phyloP scores from a whole-genome alignment of 1,140 invertebrate species.

The Planococcus citri region DNA sequence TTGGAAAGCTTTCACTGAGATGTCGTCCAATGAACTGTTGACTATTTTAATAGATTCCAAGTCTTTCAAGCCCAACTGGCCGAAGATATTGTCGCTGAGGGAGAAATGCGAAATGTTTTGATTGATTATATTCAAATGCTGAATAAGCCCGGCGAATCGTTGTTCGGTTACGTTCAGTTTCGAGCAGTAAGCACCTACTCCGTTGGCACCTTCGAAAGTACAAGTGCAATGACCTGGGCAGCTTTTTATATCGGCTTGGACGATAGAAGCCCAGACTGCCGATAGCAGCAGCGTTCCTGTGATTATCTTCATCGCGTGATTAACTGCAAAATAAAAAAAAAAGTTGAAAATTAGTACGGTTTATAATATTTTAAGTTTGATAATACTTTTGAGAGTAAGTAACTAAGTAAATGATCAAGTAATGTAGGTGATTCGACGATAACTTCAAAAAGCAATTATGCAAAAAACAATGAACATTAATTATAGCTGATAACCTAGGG shows the following conservation, averaged over 20 bases:
- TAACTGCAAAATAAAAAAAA: not conserved
- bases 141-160: constrained; percentile 15
- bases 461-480: too few species aligned
- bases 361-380: too few species aligned
- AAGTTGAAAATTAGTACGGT: not conserved
- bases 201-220: not conserved
- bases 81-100: constrained; percentile 23
- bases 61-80: constrained; percentile 32
- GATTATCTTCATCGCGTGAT: not conserved
- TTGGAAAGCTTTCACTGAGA: constrained; percentile 45
- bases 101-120: constrained; percentile 5
- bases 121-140: constrained; percentile 22
- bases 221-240: constrained; percentile 21
- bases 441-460: too few species aligned
- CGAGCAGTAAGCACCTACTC: constrained; percentile 18
- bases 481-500: too few species aligned
- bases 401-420: too few species aligned
- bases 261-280: not conserved
- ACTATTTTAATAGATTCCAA: constrained; percentile 35
- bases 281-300: not conserved
- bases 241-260: not conserved
- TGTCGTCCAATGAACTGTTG: constrained; percentile 33
- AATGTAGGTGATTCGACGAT: too few species aligned
- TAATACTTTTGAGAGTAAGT: too few species aligned
- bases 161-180: constrained; percentile 11